Percentiles rank a stretch among this genome's conserved stretches.
Evolutionary conservation across 2,888 invertebrate species (phyloP).

Genomic region (Allygus modestus): DNA sequence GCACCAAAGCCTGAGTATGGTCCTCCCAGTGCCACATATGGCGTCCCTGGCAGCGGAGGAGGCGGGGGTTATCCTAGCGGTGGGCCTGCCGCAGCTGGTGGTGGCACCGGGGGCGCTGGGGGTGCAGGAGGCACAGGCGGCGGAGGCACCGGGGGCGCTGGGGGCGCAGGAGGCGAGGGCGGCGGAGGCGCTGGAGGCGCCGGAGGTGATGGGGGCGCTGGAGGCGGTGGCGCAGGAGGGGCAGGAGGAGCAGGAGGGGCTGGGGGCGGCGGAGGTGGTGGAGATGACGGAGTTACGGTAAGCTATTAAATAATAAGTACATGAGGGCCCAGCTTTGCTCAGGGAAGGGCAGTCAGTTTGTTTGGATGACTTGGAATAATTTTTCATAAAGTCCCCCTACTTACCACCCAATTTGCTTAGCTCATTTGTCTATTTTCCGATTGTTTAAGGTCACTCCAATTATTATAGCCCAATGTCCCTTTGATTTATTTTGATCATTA

Average conservation of each 20-base stretch:
- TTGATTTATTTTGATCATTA: too few relatives aligned
- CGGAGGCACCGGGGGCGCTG: conserved; percentile 59
- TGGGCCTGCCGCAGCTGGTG: conserved; percentile 15
- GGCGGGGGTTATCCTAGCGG: conserved; percentile 35
- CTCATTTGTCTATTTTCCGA: too few relatives aligned
- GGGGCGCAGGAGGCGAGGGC: conserved; percentile 28
- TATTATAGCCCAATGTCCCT: too few relatives aligned
- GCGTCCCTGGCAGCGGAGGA: conserved; percentile 16
- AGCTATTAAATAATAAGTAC: not conserved
- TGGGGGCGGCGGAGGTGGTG: conserved; percentile 2
- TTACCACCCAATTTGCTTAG: too few relatives aligned
- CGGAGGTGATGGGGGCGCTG: not conserved
- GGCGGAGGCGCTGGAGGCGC: not conserved
- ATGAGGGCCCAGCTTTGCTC: too few relatives aligned
- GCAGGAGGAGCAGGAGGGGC: not conserved
- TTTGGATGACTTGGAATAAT: too few relatives aligned
- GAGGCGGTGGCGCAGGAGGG: not conserved
- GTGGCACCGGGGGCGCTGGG: not conserved
- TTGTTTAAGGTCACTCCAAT: too few relatives aligned
- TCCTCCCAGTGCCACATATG: not conserved
- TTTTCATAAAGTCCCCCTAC: too few relatives aligned
- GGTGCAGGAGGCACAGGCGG: conserved; percentile 21
- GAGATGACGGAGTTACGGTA: conserved; percentile 6
- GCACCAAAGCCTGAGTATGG: conserved; percentile 42
- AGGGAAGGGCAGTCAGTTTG: too few relatives aligned